Evolutionary conservation across 2,888 invertebrate genomes (phyloP).

Genomic region (Noctua janthe): DNA sequence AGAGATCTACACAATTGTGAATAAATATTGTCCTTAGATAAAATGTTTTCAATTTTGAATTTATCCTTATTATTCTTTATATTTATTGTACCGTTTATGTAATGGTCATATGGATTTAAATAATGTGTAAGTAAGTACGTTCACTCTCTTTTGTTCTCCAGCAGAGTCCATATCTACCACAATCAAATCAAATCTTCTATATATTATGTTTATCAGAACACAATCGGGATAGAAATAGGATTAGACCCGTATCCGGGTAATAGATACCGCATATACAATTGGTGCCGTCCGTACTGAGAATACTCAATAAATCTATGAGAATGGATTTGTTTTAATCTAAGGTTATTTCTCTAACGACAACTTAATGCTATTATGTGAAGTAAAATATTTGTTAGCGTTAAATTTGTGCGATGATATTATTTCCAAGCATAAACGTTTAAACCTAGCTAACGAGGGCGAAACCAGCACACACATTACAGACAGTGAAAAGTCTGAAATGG

Average conservation of each 20-base stretch:
- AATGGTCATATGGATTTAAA: neutral
- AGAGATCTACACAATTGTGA: no score
- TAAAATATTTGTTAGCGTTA: no score
- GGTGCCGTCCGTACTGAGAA: neutral
- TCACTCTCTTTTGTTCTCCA: neutral
- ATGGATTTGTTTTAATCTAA: no score
- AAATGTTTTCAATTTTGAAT: no score
- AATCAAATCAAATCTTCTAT: neutral
- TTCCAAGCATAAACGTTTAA: neutral
- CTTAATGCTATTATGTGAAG: no score
- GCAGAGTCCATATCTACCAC: neutral
- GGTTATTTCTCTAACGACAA: no score
- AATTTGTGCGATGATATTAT: neutral
- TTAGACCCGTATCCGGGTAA: neutral
- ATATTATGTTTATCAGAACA: neutral
- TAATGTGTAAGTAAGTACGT: neutral
- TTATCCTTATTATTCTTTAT: neutral
- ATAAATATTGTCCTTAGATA: no score
- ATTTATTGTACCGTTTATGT: neutral
- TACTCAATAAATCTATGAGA: neutral
- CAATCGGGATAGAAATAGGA: neutral
- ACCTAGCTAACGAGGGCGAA: neutral
- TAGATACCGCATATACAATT: neutral
- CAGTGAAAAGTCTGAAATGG: conserved; percentile 24
- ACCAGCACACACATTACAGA: neutral